A percentile compares a stretch with the other conserved stretches of the same genome.
phyloP scores from a whole-genome alignment of 2,888 invertebrate species.

The Deilephila porcellus region DNA sequence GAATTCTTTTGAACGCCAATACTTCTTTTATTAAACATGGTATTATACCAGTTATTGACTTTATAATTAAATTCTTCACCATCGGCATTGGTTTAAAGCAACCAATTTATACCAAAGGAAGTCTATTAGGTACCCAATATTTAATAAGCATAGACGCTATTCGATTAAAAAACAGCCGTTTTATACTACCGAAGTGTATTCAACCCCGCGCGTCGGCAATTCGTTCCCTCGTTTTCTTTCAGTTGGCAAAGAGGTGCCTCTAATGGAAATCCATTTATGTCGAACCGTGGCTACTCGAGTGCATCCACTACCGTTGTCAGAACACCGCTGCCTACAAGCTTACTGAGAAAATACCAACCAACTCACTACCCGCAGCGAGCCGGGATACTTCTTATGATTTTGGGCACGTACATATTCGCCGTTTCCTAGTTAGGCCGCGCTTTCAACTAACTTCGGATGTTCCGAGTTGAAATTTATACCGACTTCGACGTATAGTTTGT shows the following conservation, averaged over 20 bases:
- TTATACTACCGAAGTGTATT: constrained; percentile 44
- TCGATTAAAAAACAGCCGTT: constrained; percentile 38
- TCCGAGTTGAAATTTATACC: constrained; percentile 36
- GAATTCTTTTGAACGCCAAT: no score
- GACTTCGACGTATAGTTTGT: constrained; percentile 24
- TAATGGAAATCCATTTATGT: constrained; percentile 70
- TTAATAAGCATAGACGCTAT: constrained; percentile 36
- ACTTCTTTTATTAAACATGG: background rate
- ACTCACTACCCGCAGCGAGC: constrained; percentile 37
- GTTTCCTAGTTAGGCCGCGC: constrained; percentile 36
- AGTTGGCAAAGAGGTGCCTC: constrained; percentile 50
- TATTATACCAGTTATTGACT: background rate
- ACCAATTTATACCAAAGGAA: background rate
- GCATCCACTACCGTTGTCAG: constrained; percentile 40
- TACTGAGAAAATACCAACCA: constrained; percentile 46
- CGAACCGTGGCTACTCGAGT: constrained; percentile 50
- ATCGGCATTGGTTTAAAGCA: background rate
- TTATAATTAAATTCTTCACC: background rate
- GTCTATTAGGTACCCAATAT: constrained; percentile 37
- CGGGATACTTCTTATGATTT: constrained; percentile 39
- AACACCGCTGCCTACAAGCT: constrained; percentile 4
- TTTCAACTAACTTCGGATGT: constrained; percentile 33
- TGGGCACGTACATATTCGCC: constrained; percentile 36
- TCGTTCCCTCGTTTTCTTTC: constrained; percentile 48
- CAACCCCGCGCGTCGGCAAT: constrained; percentile 40